Percentiles rank a stretch among this genome's conserved stretches.
These are phyloP conservation scores for Labeo calbasu DNA, from an alignment of 2,797 vertebrate species.

Conservation along the genomic window DNA sequence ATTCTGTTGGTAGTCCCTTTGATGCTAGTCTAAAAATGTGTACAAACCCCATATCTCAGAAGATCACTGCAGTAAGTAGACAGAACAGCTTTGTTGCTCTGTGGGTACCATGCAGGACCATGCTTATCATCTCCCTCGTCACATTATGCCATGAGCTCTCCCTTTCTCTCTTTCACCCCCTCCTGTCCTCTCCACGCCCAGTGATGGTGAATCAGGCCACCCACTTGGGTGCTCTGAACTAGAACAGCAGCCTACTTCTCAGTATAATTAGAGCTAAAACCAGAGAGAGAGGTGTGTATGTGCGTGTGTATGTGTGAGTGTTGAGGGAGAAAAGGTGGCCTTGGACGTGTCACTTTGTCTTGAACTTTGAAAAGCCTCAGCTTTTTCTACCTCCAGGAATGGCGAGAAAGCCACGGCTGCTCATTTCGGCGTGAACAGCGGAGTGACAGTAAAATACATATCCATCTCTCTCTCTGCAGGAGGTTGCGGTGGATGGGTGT, in stretches of 20 bases:
- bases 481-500: conserved; percentile 16
- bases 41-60: not conserved
- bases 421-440: conserved; percentile 24
- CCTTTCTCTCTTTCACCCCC: conserved; percentile 21
- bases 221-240: conserved; percentile 64
- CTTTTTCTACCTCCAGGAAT: conserved; percentile 16
- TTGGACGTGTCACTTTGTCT: conserved; percentile 47
- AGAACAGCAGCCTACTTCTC: conserved; percentile 65
- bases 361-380: conserved; percentile 32
- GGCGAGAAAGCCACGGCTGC: conserved; percentile 25
- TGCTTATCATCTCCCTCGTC: conserved; percentile 23
- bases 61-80: not conserved
- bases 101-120: conserved; percentile 9
- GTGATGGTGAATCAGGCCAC: conserved; percentile 65
- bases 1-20: not conserved
- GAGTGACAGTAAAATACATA: conserved; percentile 21
- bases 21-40: not conserved
- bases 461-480: not conserved
- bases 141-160: conserved; percentile 16
- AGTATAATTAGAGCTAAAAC: conserved; percentile 62
- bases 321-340: conserved; percentile 37
- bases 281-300: conserved; percentile 34
- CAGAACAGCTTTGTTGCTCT: conserved; percentile 7
- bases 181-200: conserved; percentile 45
- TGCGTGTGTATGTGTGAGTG: conserved; percentile 26